Conservation (phyloP, 2,113 vertebrate species). For the Paraplagusia blochii region DNA sequence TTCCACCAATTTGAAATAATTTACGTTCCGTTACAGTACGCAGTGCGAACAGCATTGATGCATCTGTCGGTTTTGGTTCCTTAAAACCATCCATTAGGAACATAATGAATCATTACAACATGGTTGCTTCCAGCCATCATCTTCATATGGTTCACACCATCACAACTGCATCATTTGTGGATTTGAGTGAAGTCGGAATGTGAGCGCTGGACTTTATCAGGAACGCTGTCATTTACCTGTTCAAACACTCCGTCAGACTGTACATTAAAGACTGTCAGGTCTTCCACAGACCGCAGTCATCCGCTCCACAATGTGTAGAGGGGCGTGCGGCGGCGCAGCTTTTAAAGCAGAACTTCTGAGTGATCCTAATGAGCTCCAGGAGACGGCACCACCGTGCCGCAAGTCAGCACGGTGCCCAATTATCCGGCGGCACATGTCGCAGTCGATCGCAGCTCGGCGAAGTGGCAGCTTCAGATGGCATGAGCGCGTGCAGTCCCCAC, state of each 20-base stretch:
- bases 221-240: constrained; percentile 33
- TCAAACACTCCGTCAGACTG: constrained; percentile 30
- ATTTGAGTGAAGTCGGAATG: no score
- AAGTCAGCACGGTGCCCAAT: constrained; percentile 66
- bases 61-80: no score
- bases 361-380: constrained; percentile 70
- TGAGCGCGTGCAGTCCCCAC: constrained; percentile 22
- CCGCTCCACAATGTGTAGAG: constrained; percentile 19
- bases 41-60: no score
- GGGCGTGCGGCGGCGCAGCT: constrained; percentile 28
- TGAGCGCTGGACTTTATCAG: not conserved
- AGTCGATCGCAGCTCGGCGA: constrained; percentile 34
- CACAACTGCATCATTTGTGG: not conserved
- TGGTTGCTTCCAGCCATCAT: not conserved
- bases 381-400: constrained; percentile 54
- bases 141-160: not conserved
- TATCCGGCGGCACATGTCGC: constrained; percentile 68
- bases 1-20: not conserved
- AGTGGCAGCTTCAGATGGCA: constrained; percentile 37
- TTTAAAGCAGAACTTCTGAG: constrained; percentile 54
- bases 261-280: constrained; percentile 21
- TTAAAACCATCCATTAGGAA: not conserved
- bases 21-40: no score
- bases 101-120: not conserved
- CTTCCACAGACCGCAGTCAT: constrained; percentile 23